These are phyloP conservation scores for Rhodophaea formosa DNA, from an alignment of 2,888 invertebrate species.

Conservation along the genomic window DNA sequence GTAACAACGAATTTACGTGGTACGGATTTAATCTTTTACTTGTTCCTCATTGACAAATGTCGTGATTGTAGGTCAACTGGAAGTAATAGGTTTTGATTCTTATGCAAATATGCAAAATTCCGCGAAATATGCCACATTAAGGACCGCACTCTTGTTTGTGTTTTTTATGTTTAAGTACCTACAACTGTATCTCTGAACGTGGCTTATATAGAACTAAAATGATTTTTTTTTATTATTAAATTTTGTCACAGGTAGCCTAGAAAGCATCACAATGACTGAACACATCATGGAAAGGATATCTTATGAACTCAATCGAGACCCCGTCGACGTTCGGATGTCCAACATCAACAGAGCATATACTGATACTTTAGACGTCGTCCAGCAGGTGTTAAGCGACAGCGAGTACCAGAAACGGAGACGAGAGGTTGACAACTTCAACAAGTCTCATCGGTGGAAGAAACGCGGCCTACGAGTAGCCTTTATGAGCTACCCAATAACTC, in stretches of 20 bases:
- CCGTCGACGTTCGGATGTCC: slow-evolving; percentile 70
- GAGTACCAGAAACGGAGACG: slow-evolving; percentile 80
- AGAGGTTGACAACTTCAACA: slow-evolving; percentile 82
- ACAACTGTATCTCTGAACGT: too few species aligned
- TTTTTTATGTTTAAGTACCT: too few species aligned
- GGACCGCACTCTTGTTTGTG: too few species aligned
- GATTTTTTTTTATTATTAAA: too few species aligned
- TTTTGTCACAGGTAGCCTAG: slow-evolving; percentile 76
- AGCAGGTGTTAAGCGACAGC: slow-evolving; percentile 47
- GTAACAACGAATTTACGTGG: too few species aligned
- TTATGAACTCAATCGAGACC: slow-evolving; percentile 76
- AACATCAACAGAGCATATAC: slow-evolving; percentile 62
- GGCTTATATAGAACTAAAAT: too few species aligned
- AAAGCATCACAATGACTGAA: slow-evolving; percentile 83
- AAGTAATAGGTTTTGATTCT: too few species aligned
- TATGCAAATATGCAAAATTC: too few species aligned
- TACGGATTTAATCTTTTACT: too few species aligned
- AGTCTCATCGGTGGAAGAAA: slow-evolving; percentile 89
- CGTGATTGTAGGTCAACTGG: too few species aligned
- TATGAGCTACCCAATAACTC: slow-evolving; percentile 83
- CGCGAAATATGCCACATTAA: too few species aligned
- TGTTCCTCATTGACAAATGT: too few species aligned
- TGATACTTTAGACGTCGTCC: slow-evolving; percentile 56
- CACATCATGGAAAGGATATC: slow-evolving; percentile 85
- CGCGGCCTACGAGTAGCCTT: slow-evolving; percentile 85